Evolutionary conservation across 2,113 vertebrate genomes (phyloP), one percentile per base, ranked within the genome.

Genomic region (Corythoichthys intestinalis): DNA sequence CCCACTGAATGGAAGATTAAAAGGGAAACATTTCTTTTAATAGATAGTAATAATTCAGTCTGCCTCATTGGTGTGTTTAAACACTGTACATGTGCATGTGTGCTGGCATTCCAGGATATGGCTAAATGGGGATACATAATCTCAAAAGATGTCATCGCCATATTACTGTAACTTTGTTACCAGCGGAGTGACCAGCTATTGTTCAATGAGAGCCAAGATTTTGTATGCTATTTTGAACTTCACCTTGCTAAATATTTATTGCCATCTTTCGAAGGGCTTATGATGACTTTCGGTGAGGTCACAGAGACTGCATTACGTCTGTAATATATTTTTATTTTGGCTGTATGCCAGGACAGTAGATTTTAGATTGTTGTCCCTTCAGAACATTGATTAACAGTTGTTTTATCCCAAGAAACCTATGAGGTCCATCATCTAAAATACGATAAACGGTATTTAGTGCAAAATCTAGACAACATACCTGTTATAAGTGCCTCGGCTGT

Each of bases 401-500:
- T 35, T 41, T 46, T 35, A 66, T 10, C 4, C 37, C 1, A 4
- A 69, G 3, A 61, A 41, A 34, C 2, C 10, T 6, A 17, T 20
- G 2, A 44, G 49, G 63, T 17, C 57, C 15, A 54, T 62, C n/a
- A 2, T 0, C 15, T 58, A n/a, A 44, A 1, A 57, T 2, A 17
- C 37, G 14, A 39, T 13, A 37, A 52, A 60, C 39, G 9, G 9
- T 62, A 8, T 35, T 47, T 64, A 10, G 50, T 4, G 54, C 39
- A 64, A 37, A 12, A n/a, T 37, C 47, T 39, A 44, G 41, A 12
- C 37, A 50, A 74, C 69, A 0, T 90, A 99, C 97, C 96, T 92
- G 97, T 94, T 83, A 95, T 77, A 39, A 99, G 93, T 59, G 95
- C 95, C 83, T 94, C 91, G 0, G 95, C 94, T 0, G 97, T 99